Evolutionary conservation across 2,888 invertebrate genomes (phyloP).

Genomic region (Meghimatium bilineatum): DNA sequence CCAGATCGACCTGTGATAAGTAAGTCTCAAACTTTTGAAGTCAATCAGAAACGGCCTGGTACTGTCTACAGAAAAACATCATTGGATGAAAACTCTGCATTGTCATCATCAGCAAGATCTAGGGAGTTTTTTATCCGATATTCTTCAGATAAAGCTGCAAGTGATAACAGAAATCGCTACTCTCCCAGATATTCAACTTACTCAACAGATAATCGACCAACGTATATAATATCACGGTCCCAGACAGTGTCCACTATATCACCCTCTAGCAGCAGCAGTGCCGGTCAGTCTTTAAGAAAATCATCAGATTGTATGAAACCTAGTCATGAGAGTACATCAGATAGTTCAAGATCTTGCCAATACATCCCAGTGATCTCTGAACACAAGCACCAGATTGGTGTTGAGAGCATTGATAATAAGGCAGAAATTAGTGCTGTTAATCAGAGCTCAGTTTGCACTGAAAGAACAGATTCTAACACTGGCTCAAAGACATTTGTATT

Average conservation of each 20-base stretch:
- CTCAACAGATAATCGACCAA: constrained; percentile 31
- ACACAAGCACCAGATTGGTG: not conserved
- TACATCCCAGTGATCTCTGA: constrained; percentile 38
- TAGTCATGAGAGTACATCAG: not conserved
- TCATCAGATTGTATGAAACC: constrained; percentile 31
- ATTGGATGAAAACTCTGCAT: constrained; percentile 38
- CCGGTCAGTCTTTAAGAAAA: constrained; percentile 8
- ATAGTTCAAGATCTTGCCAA: constrained; percentile 32
- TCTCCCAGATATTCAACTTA: constrained; percentile 40
- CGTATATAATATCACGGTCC: constrained; percentile 50
- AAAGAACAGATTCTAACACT: constrained; percentile 10
- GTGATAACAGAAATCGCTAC: constrained; percentile 42
- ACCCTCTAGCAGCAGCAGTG: constrained; percentile 26
- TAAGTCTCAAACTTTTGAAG: constrained; percentile 25
- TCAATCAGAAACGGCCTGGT: constrained; percentile 5
- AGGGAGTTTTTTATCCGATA: constrained; percentile 45
- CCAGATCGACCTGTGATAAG: constrained; percentile 1
- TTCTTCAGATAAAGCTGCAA: constrained; percentile 44
- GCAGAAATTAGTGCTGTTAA: not conserved
- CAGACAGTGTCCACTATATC: constrained; percentile 51
- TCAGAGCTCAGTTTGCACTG: not conserved
- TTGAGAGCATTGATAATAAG: constrained; percentile 11
- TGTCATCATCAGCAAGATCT: constrained; percentile 41
- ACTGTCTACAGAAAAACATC: constrained; percentile 26
- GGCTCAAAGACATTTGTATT: constrained; percentile 54